Base-by-base conservation (phyloP, 2,797 vertebrate genomes). In the Gymnopithys bicolor region DNA sequence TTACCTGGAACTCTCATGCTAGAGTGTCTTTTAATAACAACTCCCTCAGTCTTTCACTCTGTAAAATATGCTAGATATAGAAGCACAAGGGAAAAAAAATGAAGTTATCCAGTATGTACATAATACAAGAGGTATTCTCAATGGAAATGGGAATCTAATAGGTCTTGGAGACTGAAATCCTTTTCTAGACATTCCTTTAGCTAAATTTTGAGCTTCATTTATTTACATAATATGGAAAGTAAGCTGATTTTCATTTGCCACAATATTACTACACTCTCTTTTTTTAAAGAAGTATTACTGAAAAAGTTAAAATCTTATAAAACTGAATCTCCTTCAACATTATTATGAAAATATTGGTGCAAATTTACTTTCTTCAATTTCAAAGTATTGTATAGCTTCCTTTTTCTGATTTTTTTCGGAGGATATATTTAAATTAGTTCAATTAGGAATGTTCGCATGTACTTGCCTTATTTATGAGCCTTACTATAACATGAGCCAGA, bases 131-230 rank as follows among this genome's bases (percentile, higher is more conserved):
- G 13, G 13, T 76, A 73, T 33, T 62, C 13, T 41, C 21, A 46
- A 5, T 30, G 5, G 12, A 87, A 85, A 41, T 5, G 39, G 5
- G 3, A 78, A 58, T 53, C 19, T 35, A 45, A 90, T 67, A 53
- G 5, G 33, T 4, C 1, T 5, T 7, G 5, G 85, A 53, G 5
- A 39, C 3, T 28, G 25, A 45, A 58, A 43, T 49, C 0, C 11
- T 55, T 60, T 93, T 52, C 19, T 55, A 51, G 9, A 35, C 53
- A 1, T 55, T 81, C 13, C 28, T 75, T 45, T 32, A 74, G 15
- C 7, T 64, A 19, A 77, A 13, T 33, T 74, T 5, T 77, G 12
- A 77, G 1, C 2, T 71, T 80, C 9, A 16, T 5, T 33, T 17
- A 33, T 37, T 53, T 67, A 28, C 59, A 27, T 13, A 62, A 35